Evolutionary conservation across 2,113 vertebrate species (phyloP).

Genomic region (Lota lota): DNA sequence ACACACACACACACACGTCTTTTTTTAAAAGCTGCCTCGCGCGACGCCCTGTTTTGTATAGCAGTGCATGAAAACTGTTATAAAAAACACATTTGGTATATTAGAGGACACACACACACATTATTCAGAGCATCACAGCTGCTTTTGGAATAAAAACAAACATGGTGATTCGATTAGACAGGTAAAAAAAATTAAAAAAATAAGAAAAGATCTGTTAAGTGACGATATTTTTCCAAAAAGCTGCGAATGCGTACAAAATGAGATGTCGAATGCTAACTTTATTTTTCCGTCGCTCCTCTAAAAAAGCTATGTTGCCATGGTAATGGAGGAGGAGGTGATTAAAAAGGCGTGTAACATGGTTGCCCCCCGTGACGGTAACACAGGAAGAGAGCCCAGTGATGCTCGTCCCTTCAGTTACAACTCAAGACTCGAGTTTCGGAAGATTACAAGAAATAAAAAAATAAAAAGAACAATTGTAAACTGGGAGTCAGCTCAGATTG

Average conservation of each 20-base stretch:
- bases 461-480: conserved; percentile 30
- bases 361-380: background rate
- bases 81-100: conserved; percentile 85
- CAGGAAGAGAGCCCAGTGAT: too few species aligned
- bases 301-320: conserved; percentile 47
- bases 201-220: conserved; percentile 18
- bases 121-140: conserved; percentile 90
- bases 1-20: conserved; percentile 42
- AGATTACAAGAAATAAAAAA: background rate
- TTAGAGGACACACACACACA: conserved; percentile 78
- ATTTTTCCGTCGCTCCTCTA: conserved; percentile 4
- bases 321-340: conserved; percentile 16
- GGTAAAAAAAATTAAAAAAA: conserved; percentile 27
- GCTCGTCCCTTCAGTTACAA: too few species aligned
- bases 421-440: background rate
- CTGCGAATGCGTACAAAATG: conserved; percentile 23
- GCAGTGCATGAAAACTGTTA: conserved; percentile 87
- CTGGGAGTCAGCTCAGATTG: conserved; percentile 71
- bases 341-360: conserved; percentile 59
- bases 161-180: conserved; percentile 27
- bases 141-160: conserved; percentile 80
- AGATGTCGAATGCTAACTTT: conserved; percentile 14
- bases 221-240: conserved; percentile 34
- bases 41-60: conserved; percentile 75
- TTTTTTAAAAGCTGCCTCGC: conserved; percentile 83